Conservation (phyloP, 2,113 vertebrate genomes). For the Potamarius usumacintae region DNA sequence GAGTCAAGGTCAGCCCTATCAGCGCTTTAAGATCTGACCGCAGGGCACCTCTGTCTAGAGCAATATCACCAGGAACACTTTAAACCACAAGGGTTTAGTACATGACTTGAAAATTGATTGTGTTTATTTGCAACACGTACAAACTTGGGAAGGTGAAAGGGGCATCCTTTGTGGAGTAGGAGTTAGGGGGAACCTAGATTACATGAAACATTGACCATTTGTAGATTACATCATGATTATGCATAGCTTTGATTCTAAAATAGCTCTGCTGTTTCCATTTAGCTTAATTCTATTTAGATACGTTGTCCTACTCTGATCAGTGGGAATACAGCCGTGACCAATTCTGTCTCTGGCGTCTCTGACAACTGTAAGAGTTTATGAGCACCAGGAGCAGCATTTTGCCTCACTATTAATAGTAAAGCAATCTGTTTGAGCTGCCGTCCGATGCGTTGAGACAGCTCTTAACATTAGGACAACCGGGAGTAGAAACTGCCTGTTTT, state of each 20-base stretch:
- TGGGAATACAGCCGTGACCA: slow-evolving; percentile 5
- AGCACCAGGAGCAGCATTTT: slow-evolving; percentile 33
- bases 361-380: slow-evolving; percentile 53
- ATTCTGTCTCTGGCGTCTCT: slow-evolving; percentile 12
- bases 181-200: neutral
- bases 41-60: slow-evolving; percentile 35
- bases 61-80: slow-evolving; percentile 34
- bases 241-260: neutral
- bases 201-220: slow-evolving; percentile 42
- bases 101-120: slow-evolving; percentile 49
- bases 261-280: neutral
- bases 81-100: slow-evolving; percentile 20
- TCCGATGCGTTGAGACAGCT: slow-evolving; percentile 23
- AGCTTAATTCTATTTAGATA: slow-evolving; percentile 19
- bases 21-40: slow-evolving; percentile 46
- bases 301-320: neutral
- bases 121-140: slow-evolving; percentile 54
- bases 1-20: slow-evolving; percentile 54
- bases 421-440: slow-evolving; percentile 45
- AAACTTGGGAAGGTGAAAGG: slow-evolving; percentile 39
- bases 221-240: slow-evolving; percentile 42
- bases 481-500: neutral
- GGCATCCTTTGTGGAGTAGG: neutral
- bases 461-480: slow-evolving; percentile 28
- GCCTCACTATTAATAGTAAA: slow-evolving; percentile 49